Evolutionary conservation across 2,113 vertebrate species (phyloP), one percentile per base, ranked within the genome.

Genomic region (Gracilinanus agilis): DNA sequence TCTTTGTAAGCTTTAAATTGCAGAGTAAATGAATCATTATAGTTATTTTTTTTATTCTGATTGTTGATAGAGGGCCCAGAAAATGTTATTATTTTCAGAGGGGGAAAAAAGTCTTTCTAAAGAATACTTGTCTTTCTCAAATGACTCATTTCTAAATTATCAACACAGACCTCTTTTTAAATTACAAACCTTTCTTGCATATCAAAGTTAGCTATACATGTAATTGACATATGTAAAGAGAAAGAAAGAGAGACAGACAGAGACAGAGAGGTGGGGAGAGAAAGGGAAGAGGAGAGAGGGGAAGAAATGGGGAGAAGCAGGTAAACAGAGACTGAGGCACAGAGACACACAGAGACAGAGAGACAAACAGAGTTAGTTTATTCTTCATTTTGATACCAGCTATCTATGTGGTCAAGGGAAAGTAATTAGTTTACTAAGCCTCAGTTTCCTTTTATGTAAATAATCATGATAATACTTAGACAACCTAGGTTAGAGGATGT

Each of bases 221-320:
- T n/a, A 75, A 75, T 75, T 75, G 19, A 75, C 16, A 67, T n/a
- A 75, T 75, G 16, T n/a, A n/a, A 5, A 75, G 34, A 75, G 29
- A 9, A 34, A 3, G 1, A 29, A 25, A 13, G 6, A 56, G 55
- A 24, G 3, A 56, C 0, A 25, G 67, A 75, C 5, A 27, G 61
- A 34, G 5, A 49, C 49, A 49, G 61, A 67, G 3, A 13, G 11
- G 16, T 10, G 4, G 61, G 13, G 29, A 4, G 11, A 34, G 10
- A 16, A 12, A n/a, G 0, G 13, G 61, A 34, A 3, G 4, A 10
- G 34, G 0, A 34, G 29, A 5, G 3, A n/a, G 25, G 12, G 0
- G 11, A 27, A 61, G 27, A 61, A 11, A 34, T 0, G 13, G 27
- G 34, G 11, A 67, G 61, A 67, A 2, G 5, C 49, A 49, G 49